Base-by-base conservation (phyloP, 2,797 vertebrate species). In the Phrynocephalus vlangalii region DNA sequence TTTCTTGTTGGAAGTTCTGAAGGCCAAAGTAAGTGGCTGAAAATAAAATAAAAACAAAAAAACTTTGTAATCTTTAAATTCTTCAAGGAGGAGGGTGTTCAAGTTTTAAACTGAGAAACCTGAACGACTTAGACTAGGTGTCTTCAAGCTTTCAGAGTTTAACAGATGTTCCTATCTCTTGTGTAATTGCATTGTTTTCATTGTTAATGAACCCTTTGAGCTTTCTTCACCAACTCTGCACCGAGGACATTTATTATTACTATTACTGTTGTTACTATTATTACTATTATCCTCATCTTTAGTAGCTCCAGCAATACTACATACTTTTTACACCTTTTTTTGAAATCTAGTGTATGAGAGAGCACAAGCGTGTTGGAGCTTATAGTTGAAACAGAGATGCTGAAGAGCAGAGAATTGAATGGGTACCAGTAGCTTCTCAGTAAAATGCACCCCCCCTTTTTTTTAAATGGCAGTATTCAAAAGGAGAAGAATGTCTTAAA, bases 181-280 rank as follows among this genome's bases (percentile, higher is more conserved):
- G 85, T 91, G 87, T 95, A 26, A 93, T 94, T 96, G 95, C 94
- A 91, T 93, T 95, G 93, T 93, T 88, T 38, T 73, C 87, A 56
- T 16, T 88, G 91, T 92, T 87, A 5, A 91, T 92, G 92, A 92
- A 86, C 60, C 66, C 48, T 91, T 91, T 86, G 79, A 0, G 26
- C 28, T 80, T 88, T 85, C 77, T 71, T 85, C 71, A 48, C 9
- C 68, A 30, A 84, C 15, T 24, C 70, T 60, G 18, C 84, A 60
- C n/a, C 60, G 44, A 73, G 33, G 78, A 67, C 73, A 24, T 52
- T 38, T 77, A 77, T 67, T 50, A 50, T 85, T 85, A 78, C 72
- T 76, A 82, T 79, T 71, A 33, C 18, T 78, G 26, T 78, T 56
- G 3, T 38, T 60, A 60, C 50, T 60, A 60, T 60, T 60, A 60